phyloP scores from a whole-genome alignment of 1,140 invertebrate species.

The Drosophila trapezifrons region DNA sequence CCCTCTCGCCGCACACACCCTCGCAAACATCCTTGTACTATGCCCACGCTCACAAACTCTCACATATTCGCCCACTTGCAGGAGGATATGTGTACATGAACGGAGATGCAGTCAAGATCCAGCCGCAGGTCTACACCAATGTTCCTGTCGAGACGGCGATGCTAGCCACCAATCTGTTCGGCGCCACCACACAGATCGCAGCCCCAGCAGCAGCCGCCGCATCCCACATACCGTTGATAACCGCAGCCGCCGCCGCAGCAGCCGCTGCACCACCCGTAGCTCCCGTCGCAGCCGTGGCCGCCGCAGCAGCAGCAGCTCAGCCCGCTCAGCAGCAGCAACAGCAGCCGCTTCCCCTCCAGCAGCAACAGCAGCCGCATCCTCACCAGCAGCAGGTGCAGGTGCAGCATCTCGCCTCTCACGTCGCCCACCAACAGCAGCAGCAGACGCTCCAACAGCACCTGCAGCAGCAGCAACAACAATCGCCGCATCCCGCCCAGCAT shows the following conservation, averaged over 20 bases:
- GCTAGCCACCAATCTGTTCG: slow-evolving; percentile 81
- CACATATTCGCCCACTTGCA: slow-evolving; percentile 28
- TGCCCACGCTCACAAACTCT: slow-evolving; percentile 6
- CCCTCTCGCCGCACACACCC: slow-evolving; percentile 14
- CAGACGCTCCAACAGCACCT: slow-evolving; percentile 46
- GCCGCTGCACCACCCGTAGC: slow-evolving; percentile 57
- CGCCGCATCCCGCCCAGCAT: slow-evolving; percentile 61
- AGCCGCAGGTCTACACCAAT: slow-evolving; percentile 78
- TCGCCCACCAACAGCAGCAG: slow-evolving; percentile 63
- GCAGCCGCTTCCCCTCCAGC: slow-evolving; percentile 33
- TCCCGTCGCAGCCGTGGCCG: slow-evolving; percentile 51
- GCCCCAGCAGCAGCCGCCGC: slow-evolving; percentile 69
- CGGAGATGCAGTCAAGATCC: slow-evolving; percentile 83
- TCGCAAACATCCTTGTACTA: slow-evolving; percentile 10
- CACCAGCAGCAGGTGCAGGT: slow-evolving; percentile 60
- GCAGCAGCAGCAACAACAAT: slow-evolving; percentile 55
- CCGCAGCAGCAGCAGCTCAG: slow-evolving; percentile 34
- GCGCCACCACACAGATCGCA: slow-evolving; percentile 76
- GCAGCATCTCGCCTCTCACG: slow-evolving; percentile 62
- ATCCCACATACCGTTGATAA: slow-evolving; percentile 80
- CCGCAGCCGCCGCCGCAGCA: slow-evolving; percentile 64
- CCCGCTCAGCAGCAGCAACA: slow-evolving; percentile 43
- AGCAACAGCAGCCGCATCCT: slow-evolving; percentile 49
- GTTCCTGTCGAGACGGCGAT: slow-evolving; percentile 84
- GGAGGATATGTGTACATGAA: slow-evolving; percentile 84